Evolutionary conservation across 2,888 invertebrate genomes (phyloP), one percentile per base, ranked within the genome.

Genomic region (Himalopsyche tibetana): DNA sequence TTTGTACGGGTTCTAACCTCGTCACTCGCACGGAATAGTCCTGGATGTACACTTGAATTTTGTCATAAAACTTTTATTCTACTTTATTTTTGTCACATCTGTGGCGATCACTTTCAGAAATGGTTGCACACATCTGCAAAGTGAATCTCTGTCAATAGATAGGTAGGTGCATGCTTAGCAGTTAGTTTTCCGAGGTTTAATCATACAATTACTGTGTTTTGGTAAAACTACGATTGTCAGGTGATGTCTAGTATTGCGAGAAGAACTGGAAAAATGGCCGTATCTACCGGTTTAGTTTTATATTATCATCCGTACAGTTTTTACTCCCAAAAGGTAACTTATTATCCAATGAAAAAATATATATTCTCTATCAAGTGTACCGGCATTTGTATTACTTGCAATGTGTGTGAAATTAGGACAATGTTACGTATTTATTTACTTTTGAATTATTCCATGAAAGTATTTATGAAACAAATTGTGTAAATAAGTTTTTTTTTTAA

Each of bases 241-340:
- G 82, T 82, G 81, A 87, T 87, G 86, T 87, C 86, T 84, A 80
- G 74, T 80, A 56, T 84, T 63, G 83, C 83, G 69, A 82, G 63
- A 45, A 84, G 80, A n/a, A 89, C 85, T 86, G 89, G 81, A 87
- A 89, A 87, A 90, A 90, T 90, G 91, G 86, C 85, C 45, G 84
- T 86, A 15, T 74, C 85, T 9, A 89, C 90, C 84, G 93, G 94
- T 87, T 91, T 95, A 87, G 91, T 94, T 88, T 91, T 96, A 5
- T 96, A 95, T 90, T 95, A 95, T 90, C 95, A 95, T 91, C 94
- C 95, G 88, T 95, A 95, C 91, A 96, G 95, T 89, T 96, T 95
- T 91, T 95, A 96, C 90, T 95, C 96, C 55, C 96, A 96, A 93
- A 96, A 96, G 95, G 96, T 96, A 93, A 91, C n/a, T 19, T 19